A percentile compares a stretch with the other conserved stretches of the same genome.
phyloP scores from a whole-genome alignment of 2,888 invertebrate genomes.

The Microdon myrmicae region DNA sequence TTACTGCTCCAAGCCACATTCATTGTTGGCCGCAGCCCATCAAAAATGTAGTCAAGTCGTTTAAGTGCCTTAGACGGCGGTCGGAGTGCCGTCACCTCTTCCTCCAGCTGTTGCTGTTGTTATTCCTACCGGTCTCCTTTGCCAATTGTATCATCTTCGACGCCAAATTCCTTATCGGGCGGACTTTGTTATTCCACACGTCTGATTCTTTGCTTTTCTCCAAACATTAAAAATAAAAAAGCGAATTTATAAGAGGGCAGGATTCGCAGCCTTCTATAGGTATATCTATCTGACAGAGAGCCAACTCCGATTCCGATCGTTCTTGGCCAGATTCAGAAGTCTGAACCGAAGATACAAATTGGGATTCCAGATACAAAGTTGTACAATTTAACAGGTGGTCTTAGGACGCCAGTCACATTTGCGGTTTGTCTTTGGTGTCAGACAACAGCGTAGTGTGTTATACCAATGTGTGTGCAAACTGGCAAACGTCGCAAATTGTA shows the following conservation, averaged over 20 bases:
- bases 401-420: conserved; percentile 36
- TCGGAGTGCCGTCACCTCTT: conserved; percentile 6
- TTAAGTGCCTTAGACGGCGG: conserved; percentile 29
- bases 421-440: conserved; percentile 31
- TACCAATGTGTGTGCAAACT: too few relatives aligned
- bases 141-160: conserved; percentile 32
- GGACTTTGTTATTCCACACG: conserved; percentile 28
- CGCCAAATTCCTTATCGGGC: conserved; percentile 39
- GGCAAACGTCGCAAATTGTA: too few relatives aligned
- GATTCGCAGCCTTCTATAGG: background rate
- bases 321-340: conserved; percentile 2
- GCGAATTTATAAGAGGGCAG: conserved; percentile 19
- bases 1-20: conserved; percentile 33
- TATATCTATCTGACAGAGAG: background rate
- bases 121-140: too few relatives aligned
- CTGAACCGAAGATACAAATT: conserved; percentile 34
- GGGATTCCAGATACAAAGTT: conserved; percentile 35
- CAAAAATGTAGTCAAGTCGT: conserved; percentile 44
- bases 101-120: conserved; percentile 15
- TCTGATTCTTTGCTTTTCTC: too few relatives aligned
- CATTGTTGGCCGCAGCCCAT: conserved; percentile 46
- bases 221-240: conserved; percentile 30
- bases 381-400: conserved; percentile 48
- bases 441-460: too few relatives aligned
- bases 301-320: conserved; percentile 1